phyloP scores from a whole-genome alignment of 2,888 invertebrate species.

The Limnephilus auricula region DNA sequence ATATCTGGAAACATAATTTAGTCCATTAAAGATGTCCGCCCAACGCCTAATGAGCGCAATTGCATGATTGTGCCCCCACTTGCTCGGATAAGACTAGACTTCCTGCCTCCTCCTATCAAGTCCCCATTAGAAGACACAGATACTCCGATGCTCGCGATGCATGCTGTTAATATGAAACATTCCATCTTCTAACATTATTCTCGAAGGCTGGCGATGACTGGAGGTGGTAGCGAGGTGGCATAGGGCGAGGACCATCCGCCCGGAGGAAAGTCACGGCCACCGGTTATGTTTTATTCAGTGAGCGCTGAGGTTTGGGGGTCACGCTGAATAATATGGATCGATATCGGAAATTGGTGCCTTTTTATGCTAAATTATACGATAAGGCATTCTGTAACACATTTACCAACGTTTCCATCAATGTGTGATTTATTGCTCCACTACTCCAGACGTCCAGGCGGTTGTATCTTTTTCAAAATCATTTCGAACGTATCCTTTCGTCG shows the following conservation, averaged over 20 bases:
- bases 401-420: background rate
- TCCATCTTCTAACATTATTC: too few relatives aligned
- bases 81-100: background rate
- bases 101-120: background rate
- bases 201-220: too few relatives aligned
- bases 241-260: background rate
- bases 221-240: background rate
- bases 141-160: background rate
- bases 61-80: background rate
- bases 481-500: background rate
- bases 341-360: constrained; percentile 30
- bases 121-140: background rate
- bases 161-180: too few relatives aligned
- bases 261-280: constrained; percentile 19
- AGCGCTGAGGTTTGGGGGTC: constrained; percentile 31
- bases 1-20: constrained; percentile 2
- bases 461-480: background rate
- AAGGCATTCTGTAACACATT: background rate
- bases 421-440: background rate
- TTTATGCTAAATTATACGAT: constrained; percentile 8
- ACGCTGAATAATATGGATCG: constrained; percentile 20
- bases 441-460: background rate
- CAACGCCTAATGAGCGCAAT: background rate
- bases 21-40: background rate
- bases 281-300: constrained; percentile 27